These are phyloP conservation scores for Atlantisia rogersi DNA, from an alignment of 2,113 vertebrate species.

Conservation along the genomic window DNA sequence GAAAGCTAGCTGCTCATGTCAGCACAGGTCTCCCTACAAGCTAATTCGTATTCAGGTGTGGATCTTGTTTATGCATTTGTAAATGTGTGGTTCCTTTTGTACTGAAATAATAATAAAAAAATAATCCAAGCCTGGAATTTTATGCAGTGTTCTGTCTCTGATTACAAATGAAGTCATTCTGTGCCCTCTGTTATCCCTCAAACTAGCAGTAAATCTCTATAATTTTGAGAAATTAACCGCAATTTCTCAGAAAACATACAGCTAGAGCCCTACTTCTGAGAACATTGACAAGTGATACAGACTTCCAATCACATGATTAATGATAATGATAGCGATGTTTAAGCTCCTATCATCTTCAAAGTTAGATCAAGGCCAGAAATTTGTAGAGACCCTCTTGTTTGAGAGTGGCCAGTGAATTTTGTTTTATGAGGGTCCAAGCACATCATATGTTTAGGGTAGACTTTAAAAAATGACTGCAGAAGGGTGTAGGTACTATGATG, in stretches of 20 bases:
- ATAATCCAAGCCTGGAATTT: neutral
- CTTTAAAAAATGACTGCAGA: neutral
- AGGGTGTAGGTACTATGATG: neutral
- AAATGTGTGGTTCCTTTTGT: constrained; percentile 7
- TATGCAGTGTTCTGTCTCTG: neutral
- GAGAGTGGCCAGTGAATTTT: neutral
- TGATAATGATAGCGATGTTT: neutral
- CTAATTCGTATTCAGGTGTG: neutral
- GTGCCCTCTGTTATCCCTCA: neutral
- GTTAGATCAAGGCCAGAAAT: neutral
- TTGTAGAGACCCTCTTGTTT: neutral
- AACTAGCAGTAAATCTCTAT: neutral
- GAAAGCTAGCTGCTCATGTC: neutral
- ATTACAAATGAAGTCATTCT: neutral
- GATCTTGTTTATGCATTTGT: constrained; percentile 6
- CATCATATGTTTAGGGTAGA: neutral
- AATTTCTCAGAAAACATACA: neutral
- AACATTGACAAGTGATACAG: neutral
- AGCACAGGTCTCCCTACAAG: neutral
- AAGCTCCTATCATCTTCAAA: neutral
- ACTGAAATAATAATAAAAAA: constrained; percentile 17
- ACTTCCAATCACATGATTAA: neutral
- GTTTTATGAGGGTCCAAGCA: neutral
- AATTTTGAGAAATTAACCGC: neutral
- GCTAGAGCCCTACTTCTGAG: neutral